Evolutionary conservation across 1,140 invertebrate genomes (phyloP).

Genomic region (Neodiprion virginianus): DNA sequence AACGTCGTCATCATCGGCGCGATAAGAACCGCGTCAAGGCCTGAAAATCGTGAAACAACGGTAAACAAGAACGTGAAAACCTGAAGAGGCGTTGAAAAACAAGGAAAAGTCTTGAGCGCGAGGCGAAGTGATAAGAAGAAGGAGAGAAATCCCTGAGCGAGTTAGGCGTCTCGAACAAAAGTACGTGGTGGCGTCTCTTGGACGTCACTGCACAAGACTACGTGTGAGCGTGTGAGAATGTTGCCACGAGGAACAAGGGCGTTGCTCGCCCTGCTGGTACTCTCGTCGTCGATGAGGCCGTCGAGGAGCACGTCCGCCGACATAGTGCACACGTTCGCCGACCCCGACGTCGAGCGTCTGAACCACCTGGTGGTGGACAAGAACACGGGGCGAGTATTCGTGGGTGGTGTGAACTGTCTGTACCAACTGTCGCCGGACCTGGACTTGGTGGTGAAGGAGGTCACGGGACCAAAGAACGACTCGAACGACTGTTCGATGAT

Average conservation of each 20-base stretch:
- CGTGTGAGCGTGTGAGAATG: background rate
- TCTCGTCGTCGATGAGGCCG: background rate
- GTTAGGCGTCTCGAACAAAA: background rate
- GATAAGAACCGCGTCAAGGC: too few species aligned
- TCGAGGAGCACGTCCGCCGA: slow-evolving; percentile 58
- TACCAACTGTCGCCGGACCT: slow-evolving; percentile 92
- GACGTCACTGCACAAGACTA: background rate
- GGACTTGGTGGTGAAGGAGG: slow-evolving; percentile 75
- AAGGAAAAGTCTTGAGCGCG: background rate
- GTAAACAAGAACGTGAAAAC: background rate
- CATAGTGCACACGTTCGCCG: slow-evolving; percentile 71
- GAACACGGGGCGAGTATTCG: slow-evolving; percentile 89
- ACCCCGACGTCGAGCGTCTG: slow-evolving; percentile 68
- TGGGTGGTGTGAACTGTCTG: slow-evolving; percentile 92
- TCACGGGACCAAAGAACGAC: slow-evolving; percentile 91
- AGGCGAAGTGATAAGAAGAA: background rate
- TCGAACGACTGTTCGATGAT: slow-evolving; percentile 87
- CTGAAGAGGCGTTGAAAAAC: background rate
- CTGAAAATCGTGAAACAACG: too few species aligned
- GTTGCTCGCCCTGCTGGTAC: background rate
- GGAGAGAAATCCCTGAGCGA: too few species aligned
- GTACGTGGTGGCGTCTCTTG: background rate
- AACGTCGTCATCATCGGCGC: too few species aligned
- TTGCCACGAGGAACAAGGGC: background rate
- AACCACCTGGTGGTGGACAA: slow-evolving; percentile 92